Percentiles rank a stretch among this genome's conserved stretches.
phyloP scores from a whole-genome alignment of 2,888 invertebrate species.

The Chrysina gloriosa region DNA sequence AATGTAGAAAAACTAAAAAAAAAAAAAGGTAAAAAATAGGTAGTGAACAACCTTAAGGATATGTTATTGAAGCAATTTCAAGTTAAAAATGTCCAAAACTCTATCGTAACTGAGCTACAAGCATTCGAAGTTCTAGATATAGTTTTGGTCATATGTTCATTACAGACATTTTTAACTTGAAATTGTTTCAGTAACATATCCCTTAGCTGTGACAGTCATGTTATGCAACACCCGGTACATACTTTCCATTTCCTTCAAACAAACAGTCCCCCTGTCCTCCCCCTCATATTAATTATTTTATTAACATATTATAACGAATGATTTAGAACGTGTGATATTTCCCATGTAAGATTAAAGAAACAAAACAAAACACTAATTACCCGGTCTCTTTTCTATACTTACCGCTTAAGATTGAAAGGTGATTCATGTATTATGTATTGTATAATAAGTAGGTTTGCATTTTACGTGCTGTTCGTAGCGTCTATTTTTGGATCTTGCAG shows the following conservation, averaged over 20 bases:
- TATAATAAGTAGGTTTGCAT: background rate
- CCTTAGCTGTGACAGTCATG: too few species aligned
- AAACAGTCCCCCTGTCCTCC: background rate
- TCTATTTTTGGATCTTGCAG: slow-evolving; percentile 25
- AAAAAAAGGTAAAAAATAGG: too few species aligned
- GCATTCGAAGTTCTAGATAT: too few species aligned
- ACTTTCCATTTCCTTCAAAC: background rate
- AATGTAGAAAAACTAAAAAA: too few species aligned
- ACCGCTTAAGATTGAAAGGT: background rate
- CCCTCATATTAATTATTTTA: background rate
- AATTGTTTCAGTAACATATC: too few species aligned
- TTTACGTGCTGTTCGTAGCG: background rate
- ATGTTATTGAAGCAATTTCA: too few species aligned
- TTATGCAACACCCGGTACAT: too few species aligned
- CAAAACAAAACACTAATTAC: background rate
- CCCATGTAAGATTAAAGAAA: slow-evolving; percentile 2
- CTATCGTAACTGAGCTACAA: too few species aligned
- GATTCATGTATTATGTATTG: background rate
- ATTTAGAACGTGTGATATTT: slow-evolving; percentile 13
- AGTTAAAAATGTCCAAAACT: too few species aligned
- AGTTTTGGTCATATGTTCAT: too few species aligned
- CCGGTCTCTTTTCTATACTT: background rate
- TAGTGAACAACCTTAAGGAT: too few species aligned
- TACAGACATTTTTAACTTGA: too few species aligned
- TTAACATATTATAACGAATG: background rate